Base-by-base conservation (phyloP, 2,113 vertebrate species). In the Maccullochella peelii region DNA sequence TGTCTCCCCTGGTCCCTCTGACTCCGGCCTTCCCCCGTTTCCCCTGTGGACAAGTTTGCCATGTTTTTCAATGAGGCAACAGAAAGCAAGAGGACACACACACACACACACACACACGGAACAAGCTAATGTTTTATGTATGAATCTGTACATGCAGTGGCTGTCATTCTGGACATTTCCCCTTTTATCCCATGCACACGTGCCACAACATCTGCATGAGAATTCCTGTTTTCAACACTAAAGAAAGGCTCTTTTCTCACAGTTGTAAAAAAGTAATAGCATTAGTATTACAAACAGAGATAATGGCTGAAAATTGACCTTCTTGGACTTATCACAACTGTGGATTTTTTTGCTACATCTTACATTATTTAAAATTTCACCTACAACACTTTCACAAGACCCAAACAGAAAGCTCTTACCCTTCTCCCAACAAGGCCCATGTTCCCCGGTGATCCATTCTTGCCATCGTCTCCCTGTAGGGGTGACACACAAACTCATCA, bases 1-100 rank as follows among this genome's bases (percentile, higher is more conserved):
- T 90, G 57, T 92, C 88, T 5, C 97, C 97, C 49, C 97, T 92
- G 0, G 77, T 86, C 2, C 95, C 95, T 77, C 96, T 93, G 65
- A 86, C 82, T 57, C 97, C 97, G 2, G 92, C 93, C 84, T 95
- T 98, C 30, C 97, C 97, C 72, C 95, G 89, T 91, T 95, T 97
- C 36, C 97, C 97, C 97, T 98, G 91, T 25, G 49, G 68, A 89
- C 1, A 11, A 54, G 55, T 72, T 75, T 1, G 0, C 30, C 33
- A 67, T 88, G 76, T 86, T 90, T 86, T 68, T 79, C 14, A 90
- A 79, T 75, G 50, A 79, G 76, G 65, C 63, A 77, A 78, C 40
- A 63, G 6, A 57, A 50, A 74, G 18, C 16, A 61, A 58, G 16
- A 55, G 21, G 10, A 50, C 14, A 72, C 33, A 33, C 30, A 33